Evolutionary conservation across 2,888 invertebrate species (phyloP).

Genomic region (Lepidonotus clava): DNA sequence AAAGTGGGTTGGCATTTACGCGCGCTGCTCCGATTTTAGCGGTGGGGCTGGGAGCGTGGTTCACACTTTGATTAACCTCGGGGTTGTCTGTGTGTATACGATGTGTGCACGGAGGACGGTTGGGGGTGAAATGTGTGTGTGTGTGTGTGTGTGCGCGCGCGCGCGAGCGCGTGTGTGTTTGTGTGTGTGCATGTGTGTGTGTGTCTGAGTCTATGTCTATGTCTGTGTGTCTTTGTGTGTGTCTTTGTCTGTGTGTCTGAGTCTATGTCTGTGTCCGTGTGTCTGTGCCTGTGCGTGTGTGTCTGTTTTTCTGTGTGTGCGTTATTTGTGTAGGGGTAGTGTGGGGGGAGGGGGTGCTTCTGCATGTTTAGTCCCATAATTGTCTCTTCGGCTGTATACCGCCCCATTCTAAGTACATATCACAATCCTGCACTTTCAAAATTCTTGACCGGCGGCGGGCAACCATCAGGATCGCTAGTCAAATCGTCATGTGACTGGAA

Average conservation of each 20-base stretch:
- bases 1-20: slow-evolving; percentile 45
- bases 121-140: neutral
- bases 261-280: too few species aligned
- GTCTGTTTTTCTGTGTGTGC: neutral
- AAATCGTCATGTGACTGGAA: too few species aligned
- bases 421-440: too few species aligned
- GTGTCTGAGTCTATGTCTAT: neutral
- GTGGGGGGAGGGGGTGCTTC: too few species aligned
- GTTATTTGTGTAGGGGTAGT: too few species aligned
- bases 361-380: too few species aligned
- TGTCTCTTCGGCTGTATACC: too few species aligned
- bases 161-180: neutral
- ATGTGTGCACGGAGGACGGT: neutral
- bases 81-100: neutral
- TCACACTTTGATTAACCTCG: slow-evolving; percentile 12
- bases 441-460: too few species aligned
- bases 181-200: neutral
- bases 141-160: neutral
- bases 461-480: too few species aligned
- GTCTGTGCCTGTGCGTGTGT: too few species aligned
- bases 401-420: too few species aligned
- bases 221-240: neutral
- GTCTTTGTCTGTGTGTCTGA: neutral
- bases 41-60: neutral
- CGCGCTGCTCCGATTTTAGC: neutral